Evolutionary conservation across 2,888 invertebrate species (phyloP), one percentile per base, ranked within the genome.

Genomic region (Smittia sp.): DNA sequence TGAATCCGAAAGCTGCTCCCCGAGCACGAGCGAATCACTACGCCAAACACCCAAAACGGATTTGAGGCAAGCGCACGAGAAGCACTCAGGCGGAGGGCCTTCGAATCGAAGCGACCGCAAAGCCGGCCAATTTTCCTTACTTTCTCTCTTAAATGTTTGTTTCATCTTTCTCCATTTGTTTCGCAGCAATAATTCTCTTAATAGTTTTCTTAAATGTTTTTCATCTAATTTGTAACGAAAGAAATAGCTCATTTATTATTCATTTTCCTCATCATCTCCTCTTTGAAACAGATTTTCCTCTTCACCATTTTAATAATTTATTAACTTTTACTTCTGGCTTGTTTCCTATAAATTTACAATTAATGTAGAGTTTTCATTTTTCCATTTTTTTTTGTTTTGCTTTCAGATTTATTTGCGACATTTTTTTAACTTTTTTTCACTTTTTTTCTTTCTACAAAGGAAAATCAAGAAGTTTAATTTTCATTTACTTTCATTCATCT

Each of bases 141-240:
- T 32, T 32, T 32, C 32, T 32, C 9, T 32, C 32, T 32, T 32
- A 32, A 32, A 32, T 32, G 32, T 32, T 32, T 32, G 3, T 32
- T 52, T 68, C 46, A 46, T 41, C 15, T 38, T 65, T 74, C 75
- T 18, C 18, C 32, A 7, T 32, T 15, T 15, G 25, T 65, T 65
- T 65, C 65, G 27, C 65, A 32, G 27, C 65, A 38, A 27, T 32
- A 38, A 18, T 15, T 46, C 18, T 65, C 27, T 65, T 65, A 27
- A 65, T 22, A 32, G 32, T 32, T 32, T 15, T 63, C 18, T 63
- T 63, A 13, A 7, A 24, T 25, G n/a, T n/a, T 63, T 27, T 32
- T 65, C 46, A 68, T 68, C 68, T 68, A 68, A 68, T 65, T 68
- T 68, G 32, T 68, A 68, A 68, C 46, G 68, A 68, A 68, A 68